Conservation (phyloP, 2,888 invertebrate species). For the Acrobasis repandana region DNA sequence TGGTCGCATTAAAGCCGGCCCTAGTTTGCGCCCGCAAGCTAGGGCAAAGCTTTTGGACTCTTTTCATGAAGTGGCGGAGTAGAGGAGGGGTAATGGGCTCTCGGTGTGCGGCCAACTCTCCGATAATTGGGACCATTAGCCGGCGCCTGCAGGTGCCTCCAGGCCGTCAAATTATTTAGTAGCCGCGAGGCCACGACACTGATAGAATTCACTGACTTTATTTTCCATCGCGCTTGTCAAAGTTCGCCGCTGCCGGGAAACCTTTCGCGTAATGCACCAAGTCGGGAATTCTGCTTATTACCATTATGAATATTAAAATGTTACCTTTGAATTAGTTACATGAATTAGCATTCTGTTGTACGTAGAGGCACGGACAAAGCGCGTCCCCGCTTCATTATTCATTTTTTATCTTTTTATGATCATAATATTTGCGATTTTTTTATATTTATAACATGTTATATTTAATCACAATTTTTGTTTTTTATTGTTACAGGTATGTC, state of each 20-base stretch:
- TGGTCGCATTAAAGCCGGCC: conserved; percentile 12
- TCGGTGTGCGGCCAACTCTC: conserved; percentile 56
- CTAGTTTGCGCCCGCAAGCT: conserved; percentile 24
- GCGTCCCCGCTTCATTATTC: conserved; percentile 6
- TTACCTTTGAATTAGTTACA: conserved; percentile 22
- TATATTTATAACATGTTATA: too few relatives aligned
- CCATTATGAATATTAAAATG: conserved; percentile 23
- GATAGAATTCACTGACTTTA: conserved; percentile 20
- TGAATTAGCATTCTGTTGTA: conserved; percentile 19
- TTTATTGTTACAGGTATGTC: conserved; percentile 23
- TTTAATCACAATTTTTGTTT: background rate
- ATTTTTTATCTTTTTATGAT: background rate
- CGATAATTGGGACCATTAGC: conserved; percentile 75
- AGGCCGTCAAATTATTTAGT: conserved; percentile 58
- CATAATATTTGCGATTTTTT: too few relatives aligned
- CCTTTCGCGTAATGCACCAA: conserved; percentile 19
- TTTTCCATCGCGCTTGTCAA: conserved; percentile 20
- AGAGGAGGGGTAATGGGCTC: conserved; percentile 62
- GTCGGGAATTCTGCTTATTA: conserved; percentile 19
- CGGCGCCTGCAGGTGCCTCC: conserved; percentile 61
- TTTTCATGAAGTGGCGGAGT: conserved; percentile 50
- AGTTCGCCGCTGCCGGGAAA: conserved; percentile 15
- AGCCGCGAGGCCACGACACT: conserved; percentile 38
- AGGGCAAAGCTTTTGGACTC: conserved; percentile 38
- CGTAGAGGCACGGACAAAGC: background rate